Base-by-base conservation (phyloP, 1,140 invertebrate genomes). In the Euura lappo region DNA sequence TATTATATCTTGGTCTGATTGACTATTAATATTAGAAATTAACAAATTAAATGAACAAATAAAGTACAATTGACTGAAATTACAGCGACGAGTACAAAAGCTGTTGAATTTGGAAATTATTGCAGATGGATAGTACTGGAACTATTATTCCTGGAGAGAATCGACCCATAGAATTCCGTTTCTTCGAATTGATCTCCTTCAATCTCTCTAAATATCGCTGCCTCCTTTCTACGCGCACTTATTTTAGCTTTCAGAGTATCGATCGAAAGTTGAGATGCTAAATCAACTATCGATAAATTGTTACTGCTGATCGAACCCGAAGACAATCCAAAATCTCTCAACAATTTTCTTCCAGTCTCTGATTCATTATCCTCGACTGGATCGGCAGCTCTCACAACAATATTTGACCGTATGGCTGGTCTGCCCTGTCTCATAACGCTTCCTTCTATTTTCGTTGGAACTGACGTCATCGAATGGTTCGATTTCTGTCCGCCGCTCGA, bases 201-300 rank as follows among this genome's bases (percentile, higher is more conserved):
- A n/a, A 78, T 78, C 4, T 72, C 2, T 60, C 65, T 74, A 60
- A 78, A 78, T 28, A 78, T 75, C 42, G 65, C 70, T 70, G 75
- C 75, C 72, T 78, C 77, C 44, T 74, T 76, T 44, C 47, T 45
- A 64, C 73, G 73, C 44, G 68, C 75, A 2, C 5, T 65, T 11
- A 65, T 71, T 43, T 44, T 42, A 0, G 77, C 77, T 6, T 45
- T 51, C 2, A 65, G 8, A 10, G 74, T 75, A 42, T 44, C 44
- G 11, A 75, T 72, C n/a, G 75, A 76, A 43, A 70, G 66, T 45
- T 72, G 73, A 0, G 73, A 74, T 28, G 42, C 13, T 11, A 44
- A 10, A 10, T 42, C 66, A 11, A 44, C 42, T 68, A 68, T 68
- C 28, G 66, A 44, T 28, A 10, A 42, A 68, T 42, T 28, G 28